phyloP scores from a whole-genome alignment of 2,113 vertebrate species.

The Caloenas nicobarica region DNA sequence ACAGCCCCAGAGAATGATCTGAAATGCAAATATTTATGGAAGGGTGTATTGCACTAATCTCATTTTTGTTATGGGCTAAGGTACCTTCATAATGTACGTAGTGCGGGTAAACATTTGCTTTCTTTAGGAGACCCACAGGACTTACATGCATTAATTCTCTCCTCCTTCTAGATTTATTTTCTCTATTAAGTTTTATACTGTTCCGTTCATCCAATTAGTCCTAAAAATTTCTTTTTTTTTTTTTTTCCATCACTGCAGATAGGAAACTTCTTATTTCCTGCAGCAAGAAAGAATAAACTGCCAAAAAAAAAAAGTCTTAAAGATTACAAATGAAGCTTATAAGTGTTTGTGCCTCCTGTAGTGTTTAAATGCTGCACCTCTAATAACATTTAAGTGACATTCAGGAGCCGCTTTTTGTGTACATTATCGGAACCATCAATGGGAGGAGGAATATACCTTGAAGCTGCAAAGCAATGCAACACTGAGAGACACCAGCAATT shows the following conservation, averaged over 20 bases:
- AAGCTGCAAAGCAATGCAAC: neutral
- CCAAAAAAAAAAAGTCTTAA: neutral
- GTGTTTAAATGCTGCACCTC: neutral
- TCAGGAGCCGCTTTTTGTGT: neutral
- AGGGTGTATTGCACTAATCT: no score
- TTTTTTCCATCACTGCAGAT: neutral
- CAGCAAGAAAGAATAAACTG: neutral
- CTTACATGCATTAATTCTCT: neutral
- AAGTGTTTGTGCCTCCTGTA: neutral
- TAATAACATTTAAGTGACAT: neutral
- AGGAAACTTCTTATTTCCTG: neutral
- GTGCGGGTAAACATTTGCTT: neutral
- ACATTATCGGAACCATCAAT: neutral
- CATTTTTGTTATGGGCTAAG: neutral
- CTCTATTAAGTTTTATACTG: conserved; percentile 10
- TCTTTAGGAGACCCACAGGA: neutral
- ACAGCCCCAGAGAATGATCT: neutral
- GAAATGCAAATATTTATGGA: neutral
- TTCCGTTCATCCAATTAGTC: conserved; percentile 58
- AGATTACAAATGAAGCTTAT: conserved; percentile 1
- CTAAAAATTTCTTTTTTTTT: neutral
- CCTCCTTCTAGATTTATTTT: neutral
- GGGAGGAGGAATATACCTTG: neutral
- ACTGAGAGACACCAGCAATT: neutral
- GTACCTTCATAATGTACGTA: neutral